Conservation (phyloP, 2,113 vertebrate genomes). For the Ammodytes dubius region DNA sequence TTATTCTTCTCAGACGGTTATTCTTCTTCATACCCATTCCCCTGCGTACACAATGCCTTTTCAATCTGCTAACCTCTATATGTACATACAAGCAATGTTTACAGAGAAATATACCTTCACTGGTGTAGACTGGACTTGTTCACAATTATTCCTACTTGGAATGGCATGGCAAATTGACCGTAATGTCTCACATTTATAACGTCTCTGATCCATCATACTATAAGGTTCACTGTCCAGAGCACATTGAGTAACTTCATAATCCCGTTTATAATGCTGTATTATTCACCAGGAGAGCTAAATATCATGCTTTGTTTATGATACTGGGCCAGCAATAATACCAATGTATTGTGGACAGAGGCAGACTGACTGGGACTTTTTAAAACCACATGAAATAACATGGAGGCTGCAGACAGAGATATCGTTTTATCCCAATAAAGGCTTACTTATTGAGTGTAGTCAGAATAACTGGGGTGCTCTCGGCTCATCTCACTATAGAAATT, state of each 20-base stretch:
- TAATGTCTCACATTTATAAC: slow-evolving; percentile 58
- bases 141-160: slow-evolving; percentile 67
- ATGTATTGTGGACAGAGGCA: slow-evolving; percentile 67
- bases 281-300: slow-evolving; percentile 67
- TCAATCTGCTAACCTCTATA: slow-evolving; percentile 79
- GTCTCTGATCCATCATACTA: slow-evolving; percentile 48
- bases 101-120: slow-evolving; percentile 79
- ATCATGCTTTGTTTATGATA: slow-evolving; percentile 80
- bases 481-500: slow-evolving; percentile 61
- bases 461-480: slow-evolving; percentile 50
- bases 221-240: slow-evolving; percentile 45
- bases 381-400: slow-evolving; percentile 54
- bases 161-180: slow-evolving; percentile 67
- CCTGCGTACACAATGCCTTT: slow-evolving; percentile 56
- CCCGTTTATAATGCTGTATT: slow-evolving; percentile 56
- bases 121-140: slow-evolving; percentile 66
- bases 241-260: slow-evolving; percentile 38
- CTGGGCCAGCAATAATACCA: slow-evolving; percentile 67
- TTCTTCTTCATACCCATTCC: slow-evolving; percentile 59
- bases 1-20: slow-evolving; percentile 46
- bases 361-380: slow-evolving; percentile 46
- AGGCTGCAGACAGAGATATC: slow-evolving; percentile 65
- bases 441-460: slow-evolving; percentile 52
- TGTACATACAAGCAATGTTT: slow-evolving; percentile 85
- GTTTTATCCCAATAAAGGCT: slow-evolving; percentile 63